phyloP scores from a whole-genome alignment of 1,140 invertebrate species.

The Drosophila carrolli region DNA sequence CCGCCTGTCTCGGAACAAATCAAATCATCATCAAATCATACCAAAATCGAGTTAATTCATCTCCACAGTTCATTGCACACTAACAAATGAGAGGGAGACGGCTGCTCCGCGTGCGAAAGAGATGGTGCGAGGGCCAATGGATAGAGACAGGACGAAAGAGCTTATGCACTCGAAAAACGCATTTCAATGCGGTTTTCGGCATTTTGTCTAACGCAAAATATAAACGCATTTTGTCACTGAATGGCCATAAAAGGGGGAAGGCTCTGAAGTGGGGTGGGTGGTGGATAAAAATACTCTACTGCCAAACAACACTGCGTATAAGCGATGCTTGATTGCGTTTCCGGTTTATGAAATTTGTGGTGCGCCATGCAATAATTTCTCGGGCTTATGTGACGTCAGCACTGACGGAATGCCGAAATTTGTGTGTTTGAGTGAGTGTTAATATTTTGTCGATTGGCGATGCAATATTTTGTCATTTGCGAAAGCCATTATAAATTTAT shows the following conservation, averaged over 20 bases:
- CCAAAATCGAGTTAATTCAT: constrained; percentile 76
- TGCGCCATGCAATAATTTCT: constrained; percentile 78
- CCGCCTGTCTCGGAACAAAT: constrained; percentile 57
- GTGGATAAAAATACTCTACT: constrained; percentile 45
- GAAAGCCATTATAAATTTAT: constrained; percentile 78
- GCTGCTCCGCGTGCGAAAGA: background rate
- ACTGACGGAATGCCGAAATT: constrained; percentile 33
- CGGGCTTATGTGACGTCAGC: constrained; percentile 58
- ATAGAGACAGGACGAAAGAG: constrained; percentile 10
- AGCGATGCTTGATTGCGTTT: constrained; percentile 79
- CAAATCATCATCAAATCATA: constrained; percentile 79
- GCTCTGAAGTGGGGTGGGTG: background rate
- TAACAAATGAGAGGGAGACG: constrained; percentile 52
- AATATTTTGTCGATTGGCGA: constrained; percentile 77
- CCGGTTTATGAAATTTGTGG: constrained; percentile 81
- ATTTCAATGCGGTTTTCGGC: constrained; percentile 50
- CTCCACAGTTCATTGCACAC: constrained; percentile 70
- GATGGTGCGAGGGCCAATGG: background rate
- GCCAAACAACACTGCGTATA: constrained; percentile 65
- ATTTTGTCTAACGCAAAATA: constrained; percentile 65
- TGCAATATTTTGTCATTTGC: constrained; percentile 82
- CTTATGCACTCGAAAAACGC: constrained; percentile 44
- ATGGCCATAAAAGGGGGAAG: constrained; percentile 16
- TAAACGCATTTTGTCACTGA: constrained; percentile 64
- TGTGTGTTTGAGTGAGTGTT: constrained; percentile 58